A percentile compares a stretch with the other conserved stretches of the same genome.
Evolutionary conservation across 2,888 invertebrate species (phyloP).

Genomic region (Eumacrocentrus americanus): DNA sequence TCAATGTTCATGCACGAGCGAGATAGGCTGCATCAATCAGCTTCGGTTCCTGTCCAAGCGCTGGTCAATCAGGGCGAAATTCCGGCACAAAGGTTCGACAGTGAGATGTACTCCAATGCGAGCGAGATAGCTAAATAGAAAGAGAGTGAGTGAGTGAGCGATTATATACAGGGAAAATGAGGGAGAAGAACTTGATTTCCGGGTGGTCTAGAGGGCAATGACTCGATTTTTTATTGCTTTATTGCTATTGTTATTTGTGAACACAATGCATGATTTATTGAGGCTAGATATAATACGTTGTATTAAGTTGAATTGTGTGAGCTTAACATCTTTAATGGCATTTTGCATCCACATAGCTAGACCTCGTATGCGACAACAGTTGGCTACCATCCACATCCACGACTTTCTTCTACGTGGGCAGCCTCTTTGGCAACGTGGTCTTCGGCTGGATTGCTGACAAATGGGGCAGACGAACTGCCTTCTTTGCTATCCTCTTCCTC

Average conservation of each 20-base stretch:
- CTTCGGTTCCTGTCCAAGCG: conserved; percentile 37
- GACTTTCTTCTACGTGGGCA: conserved; percentile 73
- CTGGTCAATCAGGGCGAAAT: conserved; percentile 34
- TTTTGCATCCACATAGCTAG: conserved; percentile 64
- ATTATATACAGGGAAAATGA: background rate
- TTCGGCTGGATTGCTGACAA: conserved; percentile 75
- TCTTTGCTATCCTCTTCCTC: conserved; percentile 68
- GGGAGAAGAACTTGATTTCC: background rate
- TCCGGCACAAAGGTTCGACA: conserved; percentile 23
- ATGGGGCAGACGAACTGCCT: conserved; percentile 70
- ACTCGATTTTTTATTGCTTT: background rate
- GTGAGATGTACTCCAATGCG: conserved; percentile 19
- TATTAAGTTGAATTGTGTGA: conserved; percentile 17
- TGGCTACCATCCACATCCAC: conserved; percentile 70
- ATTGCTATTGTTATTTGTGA: no score
- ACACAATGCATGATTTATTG: no score
- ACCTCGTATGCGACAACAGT: conserved; percentile 69
- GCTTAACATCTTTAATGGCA: conserved; percentile 53
- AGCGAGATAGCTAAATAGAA: no score
- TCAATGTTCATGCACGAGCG: conserved; percentile 20
- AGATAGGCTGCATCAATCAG: conserved; percentile 34
- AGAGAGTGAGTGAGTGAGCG: conserved; percentile 5
- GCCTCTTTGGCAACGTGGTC: conserved; percentile 71
- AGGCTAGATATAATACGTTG: no score
- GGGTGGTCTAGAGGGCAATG: background rate